A percentile compares a stretch with the other conserved stretches of the same genome.
phyloP scores from a whole-genome alignment of 2,797 vertebrate genomes.

The Xyrichtys novacula region DNA sequence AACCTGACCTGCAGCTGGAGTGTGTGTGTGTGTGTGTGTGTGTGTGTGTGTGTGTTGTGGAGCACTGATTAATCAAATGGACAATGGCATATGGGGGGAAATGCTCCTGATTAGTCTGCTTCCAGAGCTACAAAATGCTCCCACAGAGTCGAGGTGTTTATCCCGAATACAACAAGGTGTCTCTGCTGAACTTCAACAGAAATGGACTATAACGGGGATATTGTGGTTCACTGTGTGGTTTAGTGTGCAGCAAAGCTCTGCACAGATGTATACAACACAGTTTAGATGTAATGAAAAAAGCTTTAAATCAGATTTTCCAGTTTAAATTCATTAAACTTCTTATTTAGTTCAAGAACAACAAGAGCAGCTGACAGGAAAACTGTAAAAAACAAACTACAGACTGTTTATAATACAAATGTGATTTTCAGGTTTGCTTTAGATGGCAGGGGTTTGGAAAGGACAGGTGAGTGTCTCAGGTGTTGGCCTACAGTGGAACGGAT shows the following conservation, averaged over 20 bases:
- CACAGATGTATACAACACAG: background rate
- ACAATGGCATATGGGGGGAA: slow-evolving; percentile 7
- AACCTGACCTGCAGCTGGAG: slow-evolving; percentile 37
- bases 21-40: slow-evolving; percentile 16
- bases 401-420: too few relatives aligned
- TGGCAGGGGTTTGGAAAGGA: too few relatives aligned
- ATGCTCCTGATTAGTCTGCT: slow-evolving; percentile 20
- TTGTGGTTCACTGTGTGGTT: background rate
- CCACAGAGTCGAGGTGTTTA: background rate
- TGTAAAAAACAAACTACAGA: too few relatives aligned
- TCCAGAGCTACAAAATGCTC: background rate
- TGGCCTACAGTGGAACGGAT: too few relatives aligned
- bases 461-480: too few relatives aligned
- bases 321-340: too few relatives aligned
- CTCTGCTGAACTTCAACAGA: too few relatives aligned
- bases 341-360: too few relatives aligned
- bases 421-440: too few relatives aligned
- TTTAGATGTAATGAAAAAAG: background rate
- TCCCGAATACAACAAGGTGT: background rate
- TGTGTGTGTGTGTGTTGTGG: slow-evolving; percentile 1
- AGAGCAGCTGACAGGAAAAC: too few relatives aligned
- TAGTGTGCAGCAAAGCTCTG: background rate
- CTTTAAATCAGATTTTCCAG: background rate
- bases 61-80: slow-evolving; percentile 47
- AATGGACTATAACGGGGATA: background rate